Percentiles rank a stretch among this genome's conserved stretches.
Evolutionary conservation across 1,140 invertebrate species (phyloP).

Genomic region (Procambarus clarkii): DNA sequence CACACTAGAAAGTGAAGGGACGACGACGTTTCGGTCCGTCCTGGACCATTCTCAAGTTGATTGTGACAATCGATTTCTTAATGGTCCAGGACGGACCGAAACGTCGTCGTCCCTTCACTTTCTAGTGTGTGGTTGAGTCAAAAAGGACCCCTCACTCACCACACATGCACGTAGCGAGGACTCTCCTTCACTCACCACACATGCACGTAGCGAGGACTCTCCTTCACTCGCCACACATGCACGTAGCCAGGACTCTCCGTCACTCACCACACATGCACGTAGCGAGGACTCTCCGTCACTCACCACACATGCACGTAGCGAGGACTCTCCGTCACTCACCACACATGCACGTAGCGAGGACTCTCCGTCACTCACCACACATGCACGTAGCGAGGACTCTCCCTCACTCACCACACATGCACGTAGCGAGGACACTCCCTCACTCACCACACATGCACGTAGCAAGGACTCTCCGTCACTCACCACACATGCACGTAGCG

Average conservation of each 20-base stretch:
- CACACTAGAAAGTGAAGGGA: no score
- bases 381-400: neutral
- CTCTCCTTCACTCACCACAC: no score
- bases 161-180: neutral
- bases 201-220: neutral
- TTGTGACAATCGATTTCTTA: no score
- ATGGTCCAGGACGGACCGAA: no score
- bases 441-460: no score
- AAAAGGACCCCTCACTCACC: neutral
- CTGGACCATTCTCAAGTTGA: no score
- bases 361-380: neutral
- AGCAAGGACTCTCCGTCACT: neutral
- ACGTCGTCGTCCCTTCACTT: no score
- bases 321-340: neutral
- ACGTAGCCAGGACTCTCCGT: neutral
- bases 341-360: neutral
- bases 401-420: slow-evolving; percentile 9
- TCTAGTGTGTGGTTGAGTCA: no score
- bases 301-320: neutral
- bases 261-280: neutral
- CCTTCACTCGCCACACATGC: no score
- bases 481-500: slow-evolving; percentile 8
- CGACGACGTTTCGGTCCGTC: no score
- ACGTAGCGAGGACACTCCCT: no score
- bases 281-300: neutral